phyloP scores from a whole-genome alignment of 2,888 invertebrate species.

The Himalopsyche japonica region DNA sequence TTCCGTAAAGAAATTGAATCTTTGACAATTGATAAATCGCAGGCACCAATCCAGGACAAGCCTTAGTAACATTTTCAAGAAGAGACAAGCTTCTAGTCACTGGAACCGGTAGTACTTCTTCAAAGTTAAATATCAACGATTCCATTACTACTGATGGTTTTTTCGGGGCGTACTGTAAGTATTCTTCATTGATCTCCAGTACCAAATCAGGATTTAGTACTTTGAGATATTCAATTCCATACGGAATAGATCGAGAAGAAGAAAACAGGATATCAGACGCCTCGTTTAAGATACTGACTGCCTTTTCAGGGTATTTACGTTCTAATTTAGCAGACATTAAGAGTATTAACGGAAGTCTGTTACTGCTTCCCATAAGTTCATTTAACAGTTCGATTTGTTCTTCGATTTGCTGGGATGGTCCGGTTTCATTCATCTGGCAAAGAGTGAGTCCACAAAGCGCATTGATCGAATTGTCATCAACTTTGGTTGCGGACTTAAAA shows the following conservation, averaged over 20 bases:
- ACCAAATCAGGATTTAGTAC: conserved; percentile 85
- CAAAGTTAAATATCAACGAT: conserved; percentile 50
- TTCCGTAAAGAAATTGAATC: conserved; percentile 79
- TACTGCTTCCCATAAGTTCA: conserved; percentile 74
- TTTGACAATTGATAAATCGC: conserved; percentile 75
- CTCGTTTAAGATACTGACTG: conserved; percentile 64
- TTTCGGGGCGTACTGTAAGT: conserved; percentile 73
- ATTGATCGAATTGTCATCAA: conserved; percentile 80
- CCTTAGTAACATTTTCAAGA: conserved; percentile 72
- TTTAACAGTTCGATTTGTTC: conserved; percentile 86
- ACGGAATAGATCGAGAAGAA: conserved; percentile 60
- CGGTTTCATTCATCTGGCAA: conserved; percentile 78
- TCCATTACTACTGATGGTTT: conserved; percentile 59
- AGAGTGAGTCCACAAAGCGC: conserved; percentile 81
- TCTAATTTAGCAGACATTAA: conserved; percentile 70
- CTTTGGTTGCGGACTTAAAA: conserved; percentile 79
- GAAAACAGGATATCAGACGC: conserved; percentile 63
- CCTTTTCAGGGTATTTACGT: conserved; percentile 58
- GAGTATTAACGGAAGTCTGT: conserved; percentile 68
- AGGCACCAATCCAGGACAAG: conserved; percentile 78
- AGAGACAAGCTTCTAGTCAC: conserved; percentile 66
- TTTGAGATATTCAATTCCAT: conserved; percentile 74
- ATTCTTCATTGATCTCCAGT: conserved; percentile 75
- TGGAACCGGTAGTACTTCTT: conserved; percentile 55
- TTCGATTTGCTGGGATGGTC: conserved; percentile 71